These are phyloP conservation scores for Tyrophagus putrescentiae DNA, from an alignment of 1,140 invertebrate species.

Conservation along the genomic window DNA sequence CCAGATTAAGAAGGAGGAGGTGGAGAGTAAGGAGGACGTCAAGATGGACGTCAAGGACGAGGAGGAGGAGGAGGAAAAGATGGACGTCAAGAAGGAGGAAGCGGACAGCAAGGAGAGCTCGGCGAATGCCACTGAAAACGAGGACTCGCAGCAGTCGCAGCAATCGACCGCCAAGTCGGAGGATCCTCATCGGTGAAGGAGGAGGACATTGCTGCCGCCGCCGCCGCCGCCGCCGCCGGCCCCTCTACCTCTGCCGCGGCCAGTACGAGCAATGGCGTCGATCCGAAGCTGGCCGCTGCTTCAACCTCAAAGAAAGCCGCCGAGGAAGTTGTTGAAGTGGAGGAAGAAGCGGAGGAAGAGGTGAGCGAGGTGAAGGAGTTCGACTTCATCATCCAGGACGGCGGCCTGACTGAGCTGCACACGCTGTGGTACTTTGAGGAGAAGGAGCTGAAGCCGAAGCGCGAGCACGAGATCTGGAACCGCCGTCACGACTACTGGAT, in stretches of 20 bases:
- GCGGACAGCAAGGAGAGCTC: background rate
- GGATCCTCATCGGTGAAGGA: background rate
- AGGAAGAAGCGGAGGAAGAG: background rate
- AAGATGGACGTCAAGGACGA: background rate
- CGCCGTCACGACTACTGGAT: slow-evolving; percentile 19
- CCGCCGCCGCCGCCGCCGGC: background rate
- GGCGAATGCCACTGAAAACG: background rate
- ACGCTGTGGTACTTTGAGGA: slow-evolving; percentile 20
- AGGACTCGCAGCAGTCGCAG: background rate
- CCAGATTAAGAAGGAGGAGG: background rate
- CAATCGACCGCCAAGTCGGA: slow-evolving; percentile 8
- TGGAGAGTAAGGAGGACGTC: background rate
- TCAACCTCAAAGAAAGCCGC: too few species aligned
- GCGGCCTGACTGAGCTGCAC: slow-evolving; percentile 15
- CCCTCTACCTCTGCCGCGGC: too few species aligned
- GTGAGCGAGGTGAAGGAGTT: background rate
- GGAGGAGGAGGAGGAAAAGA: background rate
- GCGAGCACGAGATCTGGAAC: slow-evolving; percentile 13
- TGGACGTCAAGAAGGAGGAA: background rate
- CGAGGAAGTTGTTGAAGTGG: background rate
- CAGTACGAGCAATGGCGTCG: too few species aligned
- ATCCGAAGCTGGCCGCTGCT: too few species aligned
- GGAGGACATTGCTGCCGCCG: background rate
- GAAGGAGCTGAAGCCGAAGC: slow-evolving; percentile 3
- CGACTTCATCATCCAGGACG: slow-evolving; percentile 16